Percentiles rank a stretch among this genome's conserved stretches.
These are phyloP conservation scores for Ichneumoninae sp. DNA, from an alignment of 2,888 invertebrate species.

Conservation along the genomic window DNA sequence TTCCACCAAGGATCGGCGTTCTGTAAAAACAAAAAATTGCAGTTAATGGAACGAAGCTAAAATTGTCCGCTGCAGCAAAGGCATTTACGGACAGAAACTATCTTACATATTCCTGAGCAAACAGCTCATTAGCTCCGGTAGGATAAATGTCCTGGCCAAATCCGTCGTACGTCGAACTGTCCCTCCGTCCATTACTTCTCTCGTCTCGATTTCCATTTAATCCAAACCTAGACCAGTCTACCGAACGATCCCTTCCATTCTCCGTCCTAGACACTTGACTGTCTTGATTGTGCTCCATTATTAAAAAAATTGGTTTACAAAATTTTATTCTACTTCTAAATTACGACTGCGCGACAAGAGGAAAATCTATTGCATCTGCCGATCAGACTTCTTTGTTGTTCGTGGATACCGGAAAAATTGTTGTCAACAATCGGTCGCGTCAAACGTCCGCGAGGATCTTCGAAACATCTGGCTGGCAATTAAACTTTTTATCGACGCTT, in stretches of 20 bases:
- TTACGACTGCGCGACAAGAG: not conserved
- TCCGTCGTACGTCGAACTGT: constrained; percentile 91
- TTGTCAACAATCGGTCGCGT: not conserved
- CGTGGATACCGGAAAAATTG: not conserved
- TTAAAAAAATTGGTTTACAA: constrained; percentile 4
- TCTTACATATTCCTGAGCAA: constrained; percentile 94
- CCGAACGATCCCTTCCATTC: constrained; percentile 76
- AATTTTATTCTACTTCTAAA: not conserved
- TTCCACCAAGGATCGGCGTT: constrained; percentile 97
- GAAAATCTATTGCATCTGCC: not conserved
- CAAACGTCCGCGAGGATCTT: constrained; percentile 47
- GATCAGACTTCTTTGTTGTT: not conserved
- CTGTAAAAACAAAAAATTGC: constrained; percentile 81
- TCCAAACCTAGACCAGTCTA: constrained; percentile 87
- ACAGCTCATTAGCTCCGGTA: constrained; percentile 95
- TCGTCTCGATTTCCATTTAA: constrained; percentile 83
- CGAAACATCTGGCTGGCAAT: constrained; percentile 51
- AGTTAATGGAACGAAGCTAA: not conserved
- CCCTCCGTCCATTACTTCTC: constrained; percentile 85
- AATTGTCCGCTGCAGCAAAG: not conserved
- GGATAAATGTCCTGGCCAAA: constrained; percentile 93
- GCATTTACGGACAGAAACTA: not conserved
- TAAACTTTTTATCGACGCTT: not conserved
- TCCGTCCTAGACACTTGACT: constrained; percentile 70
- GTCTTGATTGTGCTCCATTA: constrained; percentile 74